These are phyloP conservation scores for Saccostrea cuccullata DNA, from an alignment of 1,140 invertebrate species.

Conservation along the genomic window DNA sequence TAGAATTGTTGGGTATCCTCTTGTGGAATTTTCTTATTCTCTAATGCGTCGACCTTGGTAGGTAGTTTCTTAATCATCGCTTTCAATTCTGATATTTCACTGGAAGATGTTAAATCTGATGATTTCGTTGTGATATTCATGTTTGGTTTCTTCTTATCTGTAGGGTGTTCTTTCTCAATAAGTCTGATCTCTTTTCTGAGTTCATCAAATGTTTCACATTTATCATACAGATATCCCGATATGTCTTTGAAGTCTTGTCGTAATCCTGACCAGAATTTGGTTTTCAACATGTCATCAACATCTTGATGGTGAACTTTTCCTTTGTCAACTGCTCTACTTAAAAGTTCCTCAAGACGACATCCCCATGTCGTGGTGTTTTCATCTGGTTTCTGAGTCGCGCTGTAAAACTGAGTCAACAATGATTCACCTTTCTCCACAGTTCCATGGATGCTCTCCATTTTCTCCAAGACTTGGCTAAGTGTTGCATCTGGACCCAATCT, in stretches of 20 bases:
- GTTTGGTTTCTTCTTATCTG: neutral
- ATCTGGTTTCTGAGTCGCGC: slow-evolving; percentile 37
- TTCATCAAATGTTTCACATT: neutral
- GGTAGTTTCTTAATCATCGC: slow-evolving; percentile 15
- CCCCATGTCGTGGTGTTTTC: slow-evolving; percentile 49
- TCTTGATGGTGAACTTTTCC: neutral
- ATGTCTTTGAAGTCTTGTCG: neutral
- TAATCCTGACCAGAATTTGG: neutral
- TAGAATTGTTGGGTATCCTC: neutral
- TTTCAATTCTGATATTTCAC: slow-evolving; percentile 2
- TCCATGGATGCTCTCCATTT: slow-evolving; percentile 54
- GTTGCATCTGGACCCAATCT: slow-evolving; percentile 42
- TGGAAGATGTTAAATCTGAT: neutral
- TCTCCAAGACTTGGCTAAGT: neutral
- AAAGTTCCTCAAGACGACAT: slow-evolving; percentile 48
- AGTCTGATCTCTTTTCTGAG: neutral
- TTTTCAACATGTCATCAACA: neutral
- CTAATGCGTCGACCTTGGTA: neutral
- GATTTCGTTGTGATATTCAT: neutral
- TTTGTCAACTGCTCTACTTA: slow-evolving; percentile 40
- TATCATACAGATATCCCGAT: neutral
- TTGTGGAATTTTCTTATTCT: neutral
- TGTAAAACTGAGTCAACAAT: slow-evolving; percentile 51
- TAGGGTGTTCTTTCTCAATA: slow-evolving; percentile 21
- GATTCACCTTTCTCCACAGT: slow-evolving; percentile 38